phyloP scores from a whole-genome alignment of 1,140 invertebrate genomes.

The Pseudachorutes palmiensis region DNA sequence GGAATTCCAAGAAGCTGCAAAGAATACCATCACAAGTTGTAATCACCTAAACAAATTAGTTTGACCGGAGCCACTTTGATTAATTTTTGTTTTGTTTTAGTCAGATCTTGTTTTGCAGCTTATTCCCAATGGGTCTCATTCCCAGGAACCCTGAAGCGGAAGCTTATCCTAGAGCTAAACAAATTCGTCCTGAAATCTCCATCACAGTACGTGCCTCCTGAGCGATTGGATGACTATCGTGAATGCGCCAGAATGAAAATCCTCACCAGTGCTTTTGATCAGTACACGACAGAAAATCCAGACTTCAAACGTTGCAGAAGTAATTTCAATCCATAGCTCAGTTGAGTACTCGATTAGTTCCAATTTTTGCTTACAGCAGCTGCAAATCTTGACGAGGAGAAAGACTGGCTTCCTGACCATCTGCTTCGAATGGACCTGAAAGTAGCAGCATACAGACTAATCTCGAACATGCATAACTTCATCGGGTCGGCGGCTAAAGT shows the following conservation, averaged over 20 bases:
- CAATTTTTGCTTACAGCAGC: too few species aligned
- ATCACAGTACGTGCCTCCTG: not conserved
- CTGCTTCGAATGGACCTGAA: not conserved
- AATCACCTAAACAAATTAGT: not conserved
- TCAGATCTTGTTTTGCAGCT: not conserved
- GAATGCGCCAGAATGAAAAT: not conserved
- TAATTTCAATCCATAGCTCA: too few species aligned
- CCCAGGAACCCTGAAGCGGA: not conserved
- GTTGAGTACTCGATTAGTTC: too few species aligned
- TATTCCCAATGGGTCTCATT: not conserved
- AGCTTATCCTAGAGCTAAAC: not conserved
- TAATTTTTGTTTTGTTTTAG: not conserved
- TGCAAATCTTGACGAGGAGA: too few species aligned
- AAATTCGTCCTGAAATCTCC: too few species aligned
- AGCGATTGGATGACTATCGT: not conserved
- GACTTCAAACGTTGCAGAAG: too few species aligned
- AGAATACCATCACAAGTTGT: not conserved
- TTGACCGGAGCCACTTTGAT: not conserved
- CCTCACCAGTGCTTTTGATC: not conserved
- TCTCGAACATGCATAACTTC: not conserved
- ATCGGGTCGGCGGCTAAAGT: not conserved
- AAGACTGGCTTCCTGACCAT: not conserved
- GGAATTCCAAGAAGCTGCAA: not conserved
- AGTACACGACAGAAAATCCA: not conserved
- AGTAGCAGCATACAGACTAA: not conserved